Base-by-base conservation (phyloP, 2,113 vertebrate species). In the Gnathonemus echidnorhynchus region DNA sequence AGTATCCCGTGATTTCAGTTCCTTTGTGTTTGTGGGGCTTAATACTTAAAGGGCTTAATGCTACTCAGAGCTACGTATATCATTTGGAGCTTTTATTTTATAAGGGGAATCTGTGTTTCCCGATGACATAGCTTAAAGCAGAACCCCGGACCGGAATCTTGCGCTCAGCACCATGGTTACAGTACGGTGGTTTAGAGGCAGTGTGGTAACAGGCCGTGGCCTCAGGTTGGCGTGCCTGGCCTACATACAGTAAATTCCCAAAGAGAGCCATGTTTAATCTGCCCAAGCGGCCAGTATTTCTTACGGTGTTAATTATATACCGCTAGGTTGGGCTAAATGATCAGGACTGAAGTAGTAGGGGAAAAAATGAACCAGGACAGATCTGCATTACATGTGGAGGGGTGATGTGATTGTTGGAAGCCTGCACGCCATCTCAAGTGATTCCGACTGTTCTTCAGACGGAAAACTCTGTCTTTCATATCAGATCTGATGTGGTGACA, bases 1-100 rank as follows among this genome's bases (percentile, higher is more conserved):
- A 90, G 42, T n/a, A 62, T n/a, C 58, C 42, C 35, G 21, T 53
- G 74, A 87, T 88, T 88, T 46, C 50, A 49, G 50, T 39, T 88
- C 39, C 87, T 58, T 53, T 87, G 9, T 53, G 24, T 56, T 87
- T 15, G 74, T 39, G 17, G 35, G 35, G 10, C 48, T 49, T 7
- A 50, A 24, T 50, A 17, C 48, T 52, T 86, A 86, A 86, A 27
- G n/a, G 62, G 84, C 86, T 45, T 87, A 53, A 24, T 53, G 27
- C 86, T 53, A 24, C 27, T 48, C 50, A 35, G 86, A 35, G 48
- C 48, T 39, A 56, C 86, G n/a, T 87, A 87, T 39, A 39, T 53
- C 52, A 53, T 87, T 52, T 39, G 27, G 49, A 35, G 17, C n/a
- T 56, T 53, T 53, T 56, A n/a, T 53, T 53, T 86, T 86, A 15